Evolutionary conservation across 1,140 invertebrate species (phyloP).

Genomic region (Ceratina japonica): DNA sequence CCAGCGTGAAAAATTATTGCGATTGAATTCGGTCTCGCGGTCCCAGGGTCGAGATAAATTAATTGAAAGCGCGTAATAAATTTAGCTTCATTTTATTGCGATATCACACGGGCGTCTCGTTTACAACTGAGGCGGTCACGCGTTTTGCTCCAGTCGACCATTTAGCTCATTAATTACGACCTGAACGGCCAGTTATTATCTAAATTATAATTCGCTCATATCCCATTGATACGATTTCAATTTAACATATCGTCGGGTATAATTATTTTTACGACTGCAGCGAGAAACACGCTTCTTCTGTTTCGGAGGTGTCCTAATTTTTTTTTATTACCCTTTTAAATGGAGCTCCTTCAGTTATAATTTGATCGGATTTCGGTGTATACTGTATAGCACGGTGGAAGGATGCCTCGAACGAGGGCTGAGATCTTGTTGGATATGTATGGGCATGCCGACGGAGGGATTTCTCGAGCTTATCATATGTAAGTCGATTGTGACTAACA

Average conservation of each 20-base stretch:
- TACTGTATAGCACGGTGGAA: background rate
- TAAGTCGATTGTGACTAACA: constrained; percentile 58
- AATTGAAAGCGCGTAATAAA: background rate
- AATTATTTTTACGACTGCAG: background rate
- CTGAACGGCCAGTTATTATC: background rate
- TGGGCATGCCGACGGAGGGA: constrained; percentile 60
- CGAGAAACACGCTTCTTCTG: background rate
- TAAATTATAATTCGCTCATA: constrained; percentile 20
- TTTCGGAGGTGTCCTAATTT: background rate
- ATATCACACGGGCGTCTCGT: background rate
- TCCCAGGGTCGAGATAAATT: background rate
- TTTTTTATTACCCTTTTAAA: too few relatives aligned
- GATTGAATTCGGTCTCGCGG: background rate
- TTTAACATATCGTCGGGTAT: background rate
- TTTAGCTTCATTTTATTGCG: background rate
- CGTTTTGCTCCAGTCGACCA: background rate
- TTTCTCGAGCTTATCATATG: constrained; percentile 64
- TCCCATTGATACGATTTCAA: background rate
- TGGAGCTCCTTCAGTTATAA: too few relatives aligned
- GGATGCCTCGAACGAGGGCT: constrained; percentile 61
- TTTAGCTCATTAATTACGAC: constrained; percentile 6
- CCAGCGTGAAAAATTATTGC: background rate
- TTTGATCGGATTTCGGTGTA: background rate
- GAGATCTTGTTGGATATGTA: constrained; percentile 68
- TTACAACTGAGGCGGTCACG: background rate